Percentiles rank a stretch among this genome's conserved stretches.
These are phyloP conservation scores for Semibalanus balanoides DNA, from an alignment of 1,140 invertebrate genomes.

Conservation along the genomic window DNA sequence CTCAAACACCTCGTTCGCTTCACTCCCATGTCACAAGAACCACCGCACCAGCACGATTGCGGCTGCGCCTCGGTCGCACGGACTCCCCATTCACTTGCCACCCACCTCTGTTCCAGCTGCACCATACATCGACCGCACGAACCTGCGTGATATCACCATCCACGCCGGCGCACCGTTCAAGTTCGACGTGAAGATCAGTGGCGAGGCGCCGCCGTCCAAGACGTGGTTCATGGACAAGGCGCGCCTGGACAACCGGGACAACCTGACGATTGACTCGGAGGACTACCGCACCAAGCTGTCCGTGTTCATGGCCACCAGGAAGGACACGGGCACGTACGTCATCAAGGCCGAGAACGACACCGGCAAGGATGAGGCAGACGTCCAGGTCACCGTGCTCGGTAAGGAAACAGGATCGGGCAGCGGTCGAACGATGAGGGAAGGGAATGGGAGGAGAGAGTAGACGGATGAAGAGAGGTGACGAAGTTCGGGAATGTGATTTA, in stretches of 20 bases:
- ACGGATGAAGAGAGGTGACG: too few relatives aligned
- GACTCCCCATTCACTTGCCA: conserved; percentile 10
- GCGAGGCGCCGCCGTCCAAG: conserved; percentile 70
- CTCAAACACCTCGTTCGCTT: too few relatives aligned
- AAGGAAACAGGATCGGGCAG: too few relatives aligned
- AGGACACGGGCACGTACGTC: conserved; percentile 67
- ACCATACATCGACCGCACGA: conserved; percentile 86
- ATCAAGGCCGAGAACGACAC: conserved; percentile 82
- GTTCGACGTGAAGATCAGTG: conserved; percentile 76
- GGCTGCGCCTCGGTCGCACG: too few relatives aligned
- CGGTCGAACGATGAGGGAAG: too few relatives aligned
- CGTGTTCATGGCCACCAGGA: conserved; percentile 53
- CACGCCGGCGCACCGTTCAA: conserved; percentile 71
- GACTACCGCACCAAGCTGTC: conserved; percentile 72
- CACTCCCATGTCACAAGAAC: too few relatives aligned
- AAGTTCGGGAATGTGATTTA: too few relatives aligned
- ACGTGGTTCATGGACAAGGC: conserved; percentile 77
- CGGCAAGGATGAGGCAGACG: conserved; percentile 78
- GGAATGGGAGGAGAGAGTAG: too few relatives aligned
- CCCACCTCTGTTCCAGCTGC: conserved; percentile 42
- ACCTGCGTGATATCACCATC: conserved; percentile 69
- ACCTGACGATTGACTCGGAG: conserved; percentile 63
- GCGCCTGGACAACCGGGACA: conserved; percentile 45
- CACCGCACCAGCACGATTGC: too few relatives aligned
- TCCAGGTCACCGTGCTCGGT: conserved; percentile 67